phyloP scores from a whole-genome alignment of 2,797 vertebrate species.

The Bovichtus diacanthus region DNA sequence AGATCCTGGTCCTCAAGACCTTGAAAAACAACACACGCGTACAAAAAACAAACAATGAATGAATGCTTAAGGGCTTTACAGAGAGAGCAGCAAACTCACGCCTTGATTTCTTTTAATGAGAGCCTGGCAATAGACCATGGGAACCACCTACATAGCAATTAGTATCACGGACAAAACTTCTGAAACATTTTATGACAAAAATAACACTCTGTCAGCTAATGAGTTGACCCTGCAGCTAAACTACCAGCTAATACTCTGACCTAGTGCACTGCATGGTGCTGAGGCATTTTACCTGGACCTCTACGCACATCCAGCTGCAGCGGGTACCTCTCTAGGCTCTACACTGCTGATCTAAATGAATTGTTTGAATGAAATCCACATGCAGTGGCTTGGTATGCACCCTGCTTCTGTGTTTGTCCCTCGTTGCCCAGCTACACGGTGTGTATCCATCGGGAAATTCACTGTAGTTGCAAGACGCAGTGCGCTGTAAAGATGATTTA shows the following conservation, averaged over 20 bases:
- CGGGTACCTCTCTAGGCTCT: slow-evolving; percentile 3
- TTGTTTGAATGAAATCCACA: slow-evolving; percentile 21
- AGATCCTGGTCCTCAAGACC: slow-evolving; percentile 17
- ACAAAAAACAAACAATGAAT: slow-evolving; percentile 32
- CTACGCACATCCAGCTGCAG: slow-evolving; percentile 2
- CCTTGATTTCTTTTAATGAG: slow-evolving; percentile 32
- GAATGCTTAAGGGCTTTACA: slow-evolving; percentile 14
- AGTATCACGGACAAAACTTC: slow-evolving; percentile 21
- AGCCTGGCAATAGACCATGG: slow-evolving; percentile 10
- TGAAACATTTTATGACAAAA: slow-evolving; percentile 15
- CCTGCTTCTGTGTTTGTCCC: slow-evolving; percentile 19
- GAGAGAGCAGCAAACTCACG: slow-evolving; percentile 12
- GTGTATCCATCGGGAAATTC: slow-evolving; percentile 39
- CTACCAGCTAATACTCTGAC: background rate
- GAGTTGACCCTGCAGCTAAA: slow-evolving; percentile 12
- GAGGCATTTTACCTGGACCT: background rate
- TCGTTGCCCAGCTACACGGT: slow-evolving; percentile 20
- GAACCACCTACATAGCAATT: slow-evolving; percentile 19
- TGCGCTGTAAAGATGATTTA: slow-evolving; percentile 53
- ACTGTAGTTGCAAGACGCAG: slow-evolving; percentile 32
- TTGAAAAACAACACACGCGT: slow-evolving; percentile 39
- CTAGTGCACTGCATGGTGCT: background rate
- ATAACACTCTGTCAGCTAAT: slow-evolving; percentile 7
- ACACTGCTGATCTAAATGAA: slow-evolving; percentile 25
- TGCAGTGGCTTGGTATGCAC: slow-evolving; percentile 2